Base-by-base conservation (phyloP, 2,113 vertebrate genomes). In the Excalfactoria chinensis region DNA sequence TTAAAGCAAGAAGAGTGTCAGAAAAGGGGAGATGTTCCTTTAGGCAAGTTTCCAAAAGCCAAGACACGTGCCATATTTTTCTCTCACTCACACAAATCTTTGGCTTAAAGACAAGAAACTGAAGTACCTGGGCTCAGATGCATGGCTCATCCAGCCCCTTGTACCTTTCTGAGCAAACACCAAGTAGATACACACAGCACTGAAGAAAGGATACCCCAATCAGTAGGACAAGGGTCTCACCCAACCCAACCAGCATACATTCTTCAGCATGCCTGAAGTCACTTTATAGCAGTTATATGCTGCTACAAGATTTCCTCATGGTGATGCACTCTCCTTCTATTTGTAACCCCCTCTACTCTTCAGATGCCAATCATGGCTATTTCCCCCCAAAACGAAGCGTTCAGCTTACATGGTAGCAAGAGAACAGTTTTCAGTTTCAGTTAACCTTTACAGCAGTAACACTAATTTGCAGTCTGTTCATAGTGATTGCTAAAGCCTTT, bases 371-470 rank as follows among this genome's bases (percentile, higher is more conserved):
- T 43, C 28, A 2, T 26, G 41, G 70, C 60, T 4, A 1, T 34
- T 69, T 74, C 74, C 26, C 14, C 2, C 13, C 1, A 9, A 80
- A 58, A 11, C 53, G 48, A 85, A 94, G 68, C 77, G 7, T 51
- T 83, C 49, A 35, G 60, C 64, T 88, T 84, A 74, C 87, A 76
- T 12, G 37, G 49, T 8, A 51, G 22, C 15, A 73, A 67, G 23
- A 48, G 40, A 78, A 75, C 16, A 5, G 26, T 51, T 92, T 95
- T 97, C 96, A 88, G 34, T 96, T 96, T 95, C 88, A 59, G 74
- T 97, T 96, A 97, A 87, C 94, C 77, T 96, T 86, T 95, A 93
- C 94, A 96, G 84, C 84, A 56, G 14, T 67, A 86, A 79, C 75
- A 26, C 83, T 84, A 90, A 92, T 94, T 93, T 94, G 91, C 90